Evolutionary conservation across 1,140 invertebrate species (phyloP).

Genomic region (Pseudomyrmex concolor): DNA sequence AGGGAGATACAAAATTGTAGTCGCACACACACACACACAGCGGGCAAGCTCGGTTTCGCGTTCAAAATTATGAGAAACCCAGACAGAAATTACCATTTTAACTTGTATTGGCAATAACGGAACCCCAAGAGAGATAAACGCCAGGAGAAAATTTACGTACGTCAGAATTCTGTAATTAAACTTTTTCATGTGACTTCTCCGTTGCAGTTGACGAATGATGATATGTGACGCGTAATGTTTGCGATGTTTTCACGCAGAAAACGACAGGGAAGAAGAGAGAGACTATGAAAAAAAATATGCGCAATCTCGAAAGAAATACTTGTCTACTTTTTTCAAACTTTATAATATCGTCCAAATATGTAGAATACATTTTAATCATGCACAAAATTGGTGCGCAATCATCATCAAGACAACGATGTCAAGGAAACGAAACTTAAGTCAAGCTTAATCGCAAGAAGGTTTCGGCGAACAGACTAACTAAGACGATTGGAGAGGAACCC

Average conservation of each 20-base stretch:
- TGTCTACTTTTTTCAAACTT: too few relatives aligned
- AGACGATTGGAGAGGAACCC: conserved; percentile 34
- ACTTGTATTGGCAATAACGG: conserved; percentile 29
- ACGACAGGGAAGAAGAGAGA: not conserved
- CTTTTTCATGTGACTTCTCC: not conserved
- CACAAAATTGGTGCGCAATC: conserved; percentile 33
- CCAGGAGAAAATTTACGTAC: not conserved
- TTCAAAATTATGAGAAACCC: conserved; percentile 24
- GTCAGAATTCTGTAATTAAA: conserved; percentile 32
- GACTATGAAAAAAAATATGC: not conserved
- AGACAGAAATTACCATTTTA: conserved; percentile 49
- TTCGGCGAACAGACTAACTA: conserved; percentile 38
- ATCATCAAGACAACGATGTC: conserved; percentile 41
- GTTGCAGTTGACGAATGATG: too few relatives aligned
- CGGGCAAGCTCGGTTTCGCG: conserved; percentile 1
- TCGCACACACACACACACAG: conserved; percentile 4
- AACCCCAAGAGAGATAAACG: not conserved
- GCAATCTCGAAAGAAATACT: too few relatives aligned
- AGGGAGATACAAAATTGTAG: conserved; percentile 35
- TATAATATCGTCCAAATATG: conserved; percentile 14
- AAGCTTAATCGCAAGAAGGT: conserved; percentile 63
- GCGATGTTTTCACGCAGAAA: not conserved
- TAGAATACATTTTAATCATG: conserved; percentile 30
- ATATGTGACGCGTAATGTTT: too few relatives aligned
- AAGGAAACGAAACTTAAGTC: conserved; percentile 39